phyloP scores from a whole-genome alignment of 2,113 vertebrate species.

The Murina feae region DNA sequence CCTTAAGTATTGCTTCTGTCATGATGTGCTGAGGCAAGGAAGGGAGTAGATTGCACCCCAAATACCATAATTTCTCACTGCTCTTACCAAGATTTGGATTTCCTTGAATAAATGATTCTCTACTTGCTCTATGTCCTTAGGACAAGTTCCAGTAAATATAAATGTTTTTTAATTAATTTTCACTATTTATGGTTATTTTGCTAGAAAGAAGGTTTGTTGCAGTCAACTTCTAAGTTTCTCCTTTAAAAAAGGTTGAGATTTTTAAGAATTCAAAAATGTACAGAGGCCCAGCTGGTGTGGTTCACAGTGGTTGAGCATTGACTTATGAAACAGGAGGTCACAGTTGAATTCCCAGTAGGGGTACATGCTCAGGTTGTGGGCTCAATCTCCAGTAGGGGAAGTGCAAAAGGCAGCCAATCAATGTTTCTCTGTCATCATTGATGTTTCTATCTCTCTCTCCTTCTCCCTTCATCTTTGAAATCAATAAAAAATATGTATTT shows the following conservation, averaged over 20 bases:
- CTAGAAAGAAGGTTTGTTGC: background rate
- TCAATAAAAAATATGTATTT: too few relatives aligned
- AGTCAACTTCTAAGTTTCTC: constrained; percentile 21
- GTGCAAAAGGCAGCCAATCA: too few relatives aligned
- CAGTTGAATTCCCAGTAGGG: too few relatives aligned
- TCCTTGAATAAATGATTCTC: constrained; percentile 15
- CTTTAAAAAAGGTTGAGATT: constrained; percentile 14
- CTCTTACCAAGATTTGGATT: constrained; percentile 18
- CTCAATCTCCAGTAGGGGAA: too few relatives aligned
- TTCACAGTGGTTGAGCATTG: too few relatives aligned
- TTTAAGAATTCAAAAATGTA: constrained; percentile 18
- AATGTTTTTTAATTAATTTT: constrained; percentile 13
- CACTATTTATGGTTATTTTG: constrained; percentile 26
- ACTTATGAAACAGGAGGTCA: too few relatives aligned
- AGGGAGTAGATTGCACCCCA: background rate
- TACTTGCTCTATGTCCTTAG: background rate
- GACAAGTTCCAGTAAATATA: background rate
- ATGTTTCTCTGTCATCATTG: too few relatives aligned
- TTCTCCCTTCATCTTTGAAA: too few relatives aligned
- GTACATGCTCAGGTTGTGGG: too few relatives aligned
- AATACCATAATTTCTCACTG: background rate
- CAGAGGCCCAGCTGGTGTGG: background rate
- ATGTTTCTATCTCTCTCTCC: too few relatives aligned
- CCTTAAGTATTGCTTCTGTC: background rate
- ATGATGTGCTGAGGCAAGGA: background rate